Conservation (phyloP, 2,797 vertebrate species). For the Anguilla megastoma region DNA sequence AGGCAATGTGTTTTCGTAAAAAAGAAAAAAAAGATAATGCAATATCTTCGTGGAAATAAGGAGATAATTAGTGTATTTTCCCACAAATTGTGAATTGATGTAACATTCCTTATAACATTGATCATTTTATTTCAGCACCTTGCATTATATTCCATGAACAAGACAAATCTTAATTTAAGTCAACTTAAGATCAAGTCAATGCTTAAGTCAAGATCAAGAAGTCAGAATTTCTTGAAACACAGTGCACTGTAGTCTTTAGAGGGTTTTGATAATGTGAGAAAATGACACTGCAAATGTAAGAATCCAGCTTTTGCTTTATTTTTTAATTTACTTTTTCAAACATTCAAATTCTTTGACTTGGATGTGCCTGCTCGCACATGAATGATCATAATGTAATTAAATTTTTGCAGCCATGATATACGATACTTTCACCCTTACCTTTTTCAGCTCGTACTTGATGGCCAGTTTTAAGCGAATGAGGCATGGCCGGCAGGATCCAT, state of each 20-base stretch:
- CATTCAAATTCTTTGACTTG: neutral
- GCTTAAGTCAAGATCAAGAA: neutral
- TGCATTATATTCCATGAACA: neutral
- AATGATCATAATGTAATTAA: neutral
- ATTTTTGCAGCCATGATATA: neutral
- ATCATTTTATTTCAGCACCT: neutral
- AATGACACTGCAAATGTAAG: neutral
- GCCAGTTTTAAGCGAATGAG: slow-evolving; percentile 92
- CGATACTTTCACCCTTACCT: slow-evolving; percentile 72
- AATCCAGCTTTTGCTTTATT: neutral
- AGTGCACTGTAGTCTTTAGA: neutral
- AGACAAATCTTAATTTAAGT: neutral
- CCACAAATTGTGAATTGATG: neutral
- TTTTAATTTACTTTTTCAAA: neutral
- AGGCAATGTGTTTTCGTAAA: neutral
- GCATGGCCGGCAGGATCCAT: slow-evolving; percentile 77
- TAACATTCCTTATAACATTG: neutral
- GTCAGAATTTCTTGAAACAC: neutral
- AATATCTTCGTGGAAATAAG: neutral
- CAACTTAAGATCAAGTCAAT: neutral
- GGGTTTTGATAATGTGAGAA: neutral
- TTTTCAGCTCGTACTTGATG: slow-evolving; percentile 98
- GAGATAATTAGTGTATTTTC: neutral
- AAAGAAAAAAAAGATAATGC: neutral
- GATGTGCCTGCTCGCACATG: neutral